Conservation (phyloP, 2,797 vertebrate species). For the Tamandua tetradactyla region DNA sequence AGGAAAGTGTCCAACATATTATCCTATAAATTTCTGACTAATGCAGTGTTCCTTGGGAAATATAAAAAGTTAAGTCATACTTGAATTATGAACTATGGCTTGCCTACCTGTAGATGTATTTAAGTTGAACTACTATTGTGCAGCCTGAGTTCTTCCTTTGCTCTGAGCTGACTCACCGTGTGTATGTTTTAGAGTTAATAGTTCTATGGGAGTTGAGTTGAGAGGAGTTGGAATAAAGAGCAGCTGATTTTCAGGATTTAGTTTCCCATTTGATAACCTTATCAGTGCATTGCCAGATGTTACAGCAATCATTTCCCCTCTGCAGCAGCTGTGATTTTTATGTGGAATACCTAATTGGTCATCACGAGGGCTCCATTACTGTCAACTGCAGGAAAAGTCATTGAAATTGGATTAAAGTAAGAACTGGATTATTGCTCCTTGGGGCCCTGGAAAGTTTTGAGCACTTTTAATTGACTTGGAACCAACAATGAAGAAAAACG, state of each 20-base stretch:
- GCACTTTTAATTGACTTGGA: too few species aligned
- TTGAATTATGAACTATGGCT: not conserved
- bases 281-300: slow-evolving; percentile 60
- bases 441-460: too few species aligned
- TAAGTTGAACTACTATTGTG: not conserved
- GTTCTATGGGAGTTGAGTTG: slow-evolving; percentile 22
- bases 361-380: slow-evolving; percentile 74
- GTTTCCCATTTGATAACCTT: slow-evolving; percentile 71
- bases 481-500: slow-evolving; percentile 52
- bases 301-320: slow-evolving; percentile 63
- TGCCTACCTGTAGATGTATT: not conserved
- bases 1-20: not conserved
- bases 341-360: slow-evolving; percentile 71
- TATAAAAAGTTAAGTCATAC: slow-evolving; percentile 18
- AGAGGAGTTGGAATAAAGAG: slow-evolving; percentile 52
- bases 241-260: slow-evolving; percentile 69
- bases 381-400: slow-evolving; percentile 68
- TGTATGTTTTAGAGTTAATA: slow-evolving; percentile 35
- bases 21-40: not conserved
- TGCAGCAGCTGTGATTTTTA: slow-evolving; percentile 72
- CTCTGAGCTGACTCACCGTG: slow-evolving; percentile 58
- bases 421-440: slow-evolving; percentile 38
- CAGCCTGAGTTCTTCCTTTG: not conserved
- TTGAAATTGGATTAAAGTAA: slow-evolving; percentile 61
- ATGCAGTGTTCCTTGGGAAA: slow-evolving; percentile 22